Conservation (phyloP, 2,888 invertebrate species). For the Diaphora mendica region DNA sequence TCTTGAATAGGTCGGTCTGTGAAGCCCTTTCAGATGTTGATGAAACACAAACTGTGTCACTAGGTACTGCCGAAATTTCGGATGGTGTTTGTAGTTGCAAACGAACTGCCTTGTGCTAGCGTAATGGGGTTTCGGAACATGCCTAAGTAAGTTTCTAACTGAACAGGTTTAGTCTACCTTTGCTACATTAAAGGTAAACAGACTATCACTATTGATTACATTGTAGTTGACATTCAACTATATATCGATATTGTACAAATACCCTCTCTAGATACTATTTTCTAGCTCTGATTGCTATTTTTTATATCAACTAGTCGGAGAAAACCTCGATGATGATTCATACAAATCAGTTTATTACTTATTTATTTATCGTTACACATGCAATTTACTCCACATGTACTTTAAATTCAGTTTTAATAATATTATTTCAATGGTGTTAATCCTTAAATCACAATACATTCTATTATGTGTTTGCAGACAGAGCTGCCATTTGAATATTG, state of each 20-base stretch:
- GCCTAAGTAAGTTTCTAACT: conserved; percentile 45
- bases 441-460: conserved; percentile 35
- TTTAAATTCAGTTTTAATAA: neutral
- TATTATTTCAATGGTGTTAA: conserved; percentile 21
- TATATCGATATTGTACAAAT: neutral
- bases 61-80: conserved; percentile 75
- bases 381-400: neutral
- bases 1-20: conserved; percentile 66
- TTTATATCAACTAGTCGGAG: no score
- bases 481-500: conserved; percentile 54
- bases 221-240: neutral
- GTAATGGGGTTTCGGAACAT: conserved; percentile 69
- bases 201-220: conserved; percentile 18
- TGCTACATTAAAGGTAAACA: conserved; percentile 45
- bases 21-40: conserved; percentile 74
- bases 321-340: neutral
- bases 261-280: no score
- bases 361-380: neutral
- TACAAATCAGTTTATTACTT: neutral
- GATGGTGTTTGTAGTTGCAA: conserved; percentile 72
- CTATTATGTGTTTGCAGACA: conserved; percentile 38
- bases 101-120: conserved; percentile 68
- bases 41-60: conserved; percentile 84
- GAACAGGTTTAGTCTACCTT: conserved; percentile 25
- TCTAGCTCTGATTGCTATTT: no score